Evolutionary conservation across 92 coral and sea anemone species (phyloP).

Genomic region (Pocillopora grandis): DNA sequence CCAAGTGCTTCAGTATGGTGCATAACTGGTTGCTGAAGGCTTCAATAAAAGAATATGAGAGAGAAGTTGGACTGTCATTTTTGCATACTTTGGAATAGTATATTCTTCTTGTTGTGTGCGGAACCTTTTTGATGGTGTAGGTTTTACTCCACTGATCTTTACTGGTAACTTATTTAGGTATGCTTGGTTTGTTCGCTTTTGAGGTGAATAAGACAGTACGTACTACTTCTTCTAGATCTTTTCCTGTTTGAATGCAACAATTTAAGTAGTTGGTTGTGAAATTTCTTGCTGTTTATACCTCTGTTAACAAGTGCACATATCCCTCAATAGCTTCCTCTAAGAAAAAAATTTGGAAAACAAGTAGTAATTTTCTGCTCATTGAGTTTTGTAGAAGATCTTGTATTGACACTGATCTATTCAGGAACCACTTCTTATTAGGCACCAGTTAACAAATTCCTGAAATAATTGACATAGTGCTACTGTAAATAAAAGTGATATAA

Average conservation of each 20-base stretch:
- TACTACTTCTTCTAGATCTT: constrained; percentile 37
- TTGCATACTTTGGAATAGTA: constrained; percentile 45
- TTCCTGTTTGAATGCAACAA: constrained; percentile 44
- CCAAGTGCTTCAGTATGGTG: no score
- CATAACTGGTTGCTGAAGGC: background rate
- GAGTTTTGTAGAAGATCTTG: background rate
- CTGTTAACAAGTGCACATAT: constrained; percentile 43
- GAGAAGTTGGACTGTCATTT: constrained; percentile 14
- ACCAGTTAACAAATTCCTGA: no score
- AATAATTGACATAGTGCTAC: no score
- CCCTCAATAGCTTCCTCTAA: constrained; percentile 14
- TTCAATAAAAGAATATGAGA: background rate
- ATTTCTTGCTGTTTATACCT: constrained; percentile 41
- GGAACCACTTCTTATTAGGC: no score
- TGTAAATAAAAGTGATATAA: no score
- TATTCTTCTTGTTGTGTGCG: constrained; percentile 30
- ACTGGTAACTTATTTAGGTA: constrained; percentile 28
- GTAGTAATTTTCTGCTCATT: constrained; percentile 18
- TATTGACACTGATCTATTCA: background rate
- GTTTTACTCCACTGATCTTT: constrained; percentile 28
- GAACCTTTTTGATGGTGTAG: constrained; percentile 35
- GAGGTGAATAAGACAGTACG: constrained; percentile 59
- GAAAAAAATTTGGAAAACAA: background rate
- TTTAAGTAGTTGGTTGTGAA: constrained; percentile 49
- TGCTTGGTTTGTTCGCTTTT: constrained; percentile 60